Percentiles rank a stretch among this genome's conserved stretches.
These are phyloP conservation scores for Hyaena hyaena DNA, from an alignment of 2,113 vertebrate genomes.

Conservation along the genomic window DNA sequence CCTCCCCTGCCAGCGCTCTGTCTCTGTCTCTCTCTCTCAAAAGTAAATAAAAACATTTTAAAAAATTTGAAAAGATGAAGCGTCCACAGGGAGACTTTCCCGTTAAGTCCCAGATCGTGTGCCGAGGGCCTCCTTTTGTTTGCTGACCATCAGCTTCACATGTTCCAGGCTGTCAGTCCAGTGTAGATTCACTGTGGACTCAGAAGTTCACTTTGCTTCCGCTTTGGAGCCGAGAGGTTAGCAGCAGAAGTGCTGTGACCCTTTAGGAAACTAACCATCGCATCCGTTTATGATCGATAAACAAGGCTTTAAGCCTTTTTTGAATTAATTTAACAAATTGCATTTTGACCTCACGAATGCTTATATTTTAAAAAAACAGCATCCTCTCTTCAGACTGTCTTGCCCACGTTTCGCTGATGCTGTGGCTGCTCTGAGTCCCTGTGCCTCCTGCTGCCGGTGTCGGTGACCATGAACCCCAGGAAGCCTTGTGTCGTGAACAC, in stretches of 20 bases:
- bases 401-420: not conserved
- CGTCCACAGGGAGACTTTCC: not conserved
- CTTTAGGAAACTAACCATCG: not conserved
- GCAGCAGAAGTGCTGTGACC: not conserved
- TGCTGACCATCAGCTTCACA: accelerated
- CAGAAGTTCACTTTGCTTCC: not conserved
- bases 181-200: not conserved
- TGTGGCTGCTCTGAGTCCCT: not conserved
- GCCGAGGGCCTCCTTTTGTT: not conserved
- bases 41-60: too few species aligned
- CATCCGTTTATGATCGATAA: not conserved
- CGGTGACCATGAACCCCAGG: accelerated
- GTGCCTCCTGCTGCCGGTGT: accelerated
- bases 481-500: too few species aligned
- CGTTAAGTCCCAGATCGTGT: too few species aligned
- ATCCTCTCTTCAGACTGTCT: not conserved
- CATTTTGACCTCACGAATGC: not conserved
- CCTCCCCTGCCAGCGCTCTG: too few species aligned
- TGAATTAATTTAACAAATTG: not conserved
- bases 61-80: not conserved
- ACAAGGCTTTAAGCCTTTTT: not conserved
- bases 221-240: not conserved
- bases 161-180: accelerated
- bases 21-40: too few species aligned
- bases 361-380: not conserved